A percentile compares a stretch with the other conserved stretches of the same genome.
phyloP scores from a whole-genome alignment of 1,140 invertebrate genomes.

The Ruditapes philippinarum region DNA sequence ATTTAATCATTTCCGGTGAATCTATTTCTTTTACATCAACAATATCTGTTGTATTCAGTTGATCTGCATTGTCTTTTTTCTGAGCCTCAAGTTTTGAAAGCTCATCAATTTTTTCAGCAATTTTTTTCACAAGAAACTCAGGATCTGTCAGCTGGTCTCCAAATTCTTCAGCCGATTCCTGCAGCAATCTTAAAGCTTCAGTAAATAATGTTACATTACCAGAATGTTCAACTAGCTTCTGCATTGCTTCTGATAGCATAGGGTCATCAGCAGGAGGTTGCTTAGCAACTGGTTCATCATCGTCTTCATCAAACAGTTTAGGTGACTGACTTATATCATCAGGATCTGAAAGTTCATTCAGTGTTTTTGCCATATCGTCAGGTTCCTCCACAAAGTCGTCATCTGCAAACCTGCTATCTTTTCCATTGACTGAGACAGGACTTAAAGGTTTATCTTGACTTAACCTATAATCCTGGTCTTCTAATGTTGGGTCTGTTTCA shows the following conservation, averaged over 20 bases:
- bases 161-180: slow-evolving; percentile 59
- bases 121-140: slow-evolving; percentile 62
- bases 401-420: neutral
- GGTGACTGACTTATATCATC: slow-evolving; percentile 59
- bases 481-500: neutral
- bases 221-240: slow-evolving; percentile 62
- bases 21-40: neutral
- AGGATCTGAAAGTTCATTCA: slow-evolving; percentile 64
- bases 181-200: slow-evolving; percentile 49
- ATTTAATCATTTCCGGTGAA: slow-evolving; percentile 41
- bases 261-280: slow-evolving; percentile 42
- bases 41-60: neutral
- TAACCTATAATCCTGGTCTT: neutral
- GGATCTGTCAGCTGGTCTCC: slow-evolving; percentile 54
- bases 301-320: slow-evolving; percentile 25
- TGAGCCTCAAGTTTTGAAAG: neutral
- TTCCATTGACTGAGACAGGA: neutral
- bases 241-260: slow-evolving; percentile 42
- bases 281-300: neutral
- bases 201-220: slow-evolving; percentile 58
- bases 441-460: neutral
- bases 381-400: slow-evolving; percentile 48
- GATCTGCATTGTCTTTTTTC: neutral
- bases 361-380: slow-evolving; percentile 58
- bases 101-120: slow-evolving; percentile 63